Percentiles rank a stretch among this genome's conserved stretches.
Conservation (phyloP, 1,140 invertebrate species). For the Heliconius hewitsoni region DNA sequence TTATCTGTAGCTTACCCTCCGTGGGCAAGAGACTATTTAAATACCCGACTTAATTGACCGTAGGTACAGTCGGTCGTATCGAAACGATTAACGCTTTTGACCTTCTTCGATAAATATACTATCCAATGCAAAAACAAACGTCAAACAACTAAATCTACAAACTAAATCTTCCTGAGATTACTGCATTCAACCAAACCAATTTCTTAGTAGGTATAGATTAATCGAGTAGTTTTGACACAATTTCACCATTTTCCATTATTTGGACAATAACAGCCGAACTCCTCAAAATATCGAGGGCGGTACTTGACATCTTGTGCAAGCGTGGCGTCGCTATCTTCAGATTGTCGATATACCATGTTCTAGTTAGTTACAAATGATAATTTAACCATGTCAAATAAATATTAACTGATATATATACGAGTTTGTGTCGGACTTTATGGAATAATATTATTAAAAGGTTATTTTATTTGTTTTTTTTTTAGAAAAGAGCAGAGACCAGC, state of each 20-base stretch:
- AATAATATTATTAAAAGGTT: neutral
- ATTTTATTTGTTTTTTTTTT: neutral
- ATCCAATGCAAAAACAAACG: too few species aligned
- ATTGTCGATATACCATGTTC: conserved; percentile 42
- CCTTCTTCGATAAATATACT: too few species aligned
- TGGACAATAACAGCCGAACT: conserved; percentile 21
- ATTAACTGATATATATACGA: conserved; percentile 26
- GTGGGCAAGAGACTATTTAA: too few species aligned
- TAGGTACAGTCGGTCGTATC: too few species aligned
- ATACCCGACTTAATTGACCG: too few species aligned
- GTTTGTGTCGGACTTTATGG: neutral
- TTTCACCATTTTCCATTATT: conserved; percentile 18
- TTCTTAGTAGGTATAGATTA: too few species aligned
- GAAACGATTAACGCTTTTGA: too few species aligned
- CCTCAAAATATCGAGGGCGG: conserved; percentile 35
- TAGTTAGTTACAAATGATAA: conserved; percentile 40
- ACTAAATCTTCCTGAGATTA: too few species aligned
- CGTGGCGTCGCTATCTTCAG: conserved; percentile 35
- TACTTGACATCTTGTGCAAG: conserved; percentile 41
- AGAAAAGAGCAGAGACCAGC: neutral
- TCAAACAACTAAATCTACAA: too few species aligned
- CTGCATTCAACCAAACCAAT: too few species aligned
- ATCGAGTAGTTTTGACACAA: conserved; percentile 9
- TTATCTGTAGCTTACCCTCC: too few species aligned
- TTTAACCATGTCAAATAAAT: conserved; percentile 49